Evolutionary conservation across 2,113 vertebrate species (phyloP).

Genomic region (Bostrychus sinensis): DNA sequence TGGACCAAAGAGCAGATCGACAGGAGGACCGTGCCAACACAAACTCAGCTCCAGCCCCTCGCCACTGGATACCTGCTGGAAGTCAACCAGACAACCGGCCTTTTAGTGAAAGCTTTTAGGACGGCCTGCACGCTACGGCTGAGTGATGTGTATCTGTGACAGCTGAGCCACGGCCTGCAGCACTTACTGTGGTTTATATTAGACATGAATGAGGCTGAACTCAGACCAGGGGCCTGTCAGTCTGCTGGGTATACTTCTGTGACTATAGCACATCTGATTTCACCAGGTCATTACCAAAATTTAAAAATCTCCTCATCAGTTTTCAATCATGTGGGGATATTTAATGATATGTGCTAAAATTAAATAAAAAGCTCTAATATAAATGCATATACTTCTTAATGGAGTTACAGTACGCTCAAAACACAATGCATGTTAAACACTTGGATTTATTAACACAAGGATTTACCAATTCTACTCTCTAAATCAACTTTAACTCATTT

Average conservation of each 20-base stretch:
- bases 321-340: too few relatives aligned
- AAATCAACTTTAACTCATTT: too few relatives aligned
- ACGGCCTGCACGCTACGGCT: constrained; percentile 47
- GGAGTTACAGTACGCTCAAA: too few relatives aligned
- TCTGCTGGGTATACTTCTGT: neutral
- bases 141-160: constrained; percentile 65
- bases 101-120: constrained; percentile 60
- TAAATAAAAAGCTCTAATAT: too few relatives aligned
- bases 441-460: too few relatives aligned
- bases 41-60: constrained; percentile 48
- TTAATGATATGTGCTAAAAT: too few relatives aligned
- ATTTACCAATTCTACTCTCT: too few relatives aligned
- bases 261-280: too few relatives aligned
- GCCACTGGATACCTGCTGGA: constrained; percentile 57
- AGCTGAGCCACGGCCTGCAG: constrained; percentile 57
- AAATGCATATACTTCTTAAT: too few relatives aligned
- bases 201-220: constrained; percentile 25
- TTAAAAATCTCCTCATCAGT: too few relatives aligned
- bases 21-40: constrained; percentile 52
- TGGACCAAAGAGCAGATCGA: constrained; percentile 43
- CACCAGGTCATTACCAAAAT: too few relatives aligned
- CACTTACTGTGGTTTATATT: constrained; percentile 66
- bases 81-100: constrained; percentile 51
- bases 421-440: too few relatives aligned
- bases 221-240: constrained; percentile 18